A percentile compares a stretch with the other conserved stretches of the same genome.
Conservation (phyloP, 2,797 vertebrate genomes). For the Tragelaphus eurycerus region DNA sequence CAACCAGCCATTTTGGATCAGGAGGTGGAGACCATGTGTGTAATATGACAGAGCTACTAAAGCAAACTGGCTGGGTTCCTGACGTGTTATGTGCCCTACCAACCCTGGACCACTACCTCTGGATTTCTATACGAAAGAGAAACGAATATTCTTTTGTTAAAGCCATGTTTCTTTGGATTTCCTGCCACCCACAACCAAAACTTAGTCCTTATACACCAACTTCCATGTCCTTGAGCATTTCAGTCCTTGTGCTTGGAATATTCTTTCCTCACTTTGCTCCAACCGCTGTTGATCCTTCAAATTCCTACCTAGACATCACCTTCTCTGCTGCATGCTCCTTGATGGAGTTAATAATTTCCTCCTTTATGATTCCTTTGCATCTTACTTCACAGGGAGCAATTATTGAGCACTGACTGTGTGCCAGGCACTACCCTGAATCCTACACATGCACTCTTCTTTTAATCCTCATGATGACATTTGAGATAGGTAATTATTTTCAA, state of each 20-base stretch:
- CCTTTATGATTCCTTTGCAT: not conserved
- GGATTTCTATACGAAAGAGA: not conserved
- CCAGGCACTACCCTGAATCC: not conserved
- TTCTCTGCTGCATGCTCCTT: not conserved
- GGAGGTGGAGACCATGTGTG: not conserved
- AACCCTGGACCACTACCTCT: not conserved
- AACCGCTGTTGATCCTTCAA: not conserved
- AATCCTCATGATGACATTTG: not conserved
- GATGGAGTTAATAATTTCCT: not conserved
- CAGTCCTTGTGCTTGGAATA: not conserved
- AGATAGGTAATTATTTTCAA: not conserved
- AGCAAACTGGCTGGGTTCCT: not conserved
- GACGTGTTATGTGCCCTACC: too few relatives aligned
- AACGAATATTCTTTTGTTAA: not conserved
- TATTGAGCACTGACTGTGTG: not conserved
- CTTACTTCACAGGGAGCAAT: not conserved
- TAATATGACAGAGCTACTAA: not conserved
- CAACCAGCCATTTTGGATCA: not conserved
- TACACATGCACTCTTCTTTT: not conserved
- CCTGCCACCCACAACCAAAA: not conserved
- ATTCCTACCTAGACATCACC: not conserved
- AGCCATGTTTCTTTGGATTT: not conserved
- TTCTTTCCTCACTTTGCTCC: not conserved
- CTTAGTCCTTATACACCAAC: not conserved
- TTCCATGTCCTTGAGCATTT: not conserved